Base-by-base conservation (phyloP, 2,797 vertebrate genomes). In the Trachurus trachurus region DNA sequence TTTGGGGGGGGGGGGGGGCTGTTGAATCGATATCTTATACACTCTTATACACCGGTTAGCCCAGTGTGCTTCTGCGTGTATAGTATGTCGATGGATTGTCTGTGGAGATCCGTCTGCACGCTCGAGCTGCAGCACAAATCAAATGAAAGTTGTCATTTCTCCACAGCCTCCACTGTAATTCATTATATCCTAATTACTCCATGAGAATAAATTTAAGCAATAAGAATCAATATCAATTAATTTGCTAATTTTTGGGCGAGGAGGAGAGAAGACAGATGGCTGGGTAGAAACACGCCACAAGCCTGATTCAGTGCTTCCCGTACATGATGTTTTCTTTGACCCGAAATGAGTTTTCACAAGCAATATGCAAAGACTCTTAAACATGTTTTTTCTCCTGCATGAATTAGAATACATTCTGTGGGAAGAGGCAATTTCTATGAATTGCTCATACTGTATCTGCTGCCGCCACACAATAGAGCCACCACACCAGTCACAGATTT, bases 171-270 rank as follows among this genome's bases (percentile, higher is more conserved):
- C 66, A n/a, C 71, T 65, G 73, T 80, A 78, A 89, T 85, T 89
- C 74, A 85, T 88, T 80, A 84, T n/a, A 40, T 80, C 74, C 71
- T 85, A 81, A 88, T 91, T 88, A 83, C 72, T 76, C n/a, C 0
- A n/a, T 19, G 7, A 63, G 82, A 88, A 78, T 71, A 81, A 74
- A 80, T 89, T 76, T 26, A 60, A 78, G 66, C 83, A 78, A 88
- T 81, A 66, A 84, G 67, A 85, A 90, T 89, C 80, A 67, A 86
- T 89, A 89, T 80, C 70, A 89, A 91, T 91, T 89, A 71, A 87
- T 84, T 77, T 80, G 62, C 66, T 86, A 71, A 86, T 92, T 88
- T 89, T 89, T 76, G 52, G 57, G 58, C 58, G 59, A 71, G 72
- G 59, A 62, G n/a, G 45, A 50, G 57, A 49, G 71, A 78, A 72